phyloP scores from a whole-genome alignment of 2,888 invertebrate species.

The Chrysolina haemoptera region DNA sequence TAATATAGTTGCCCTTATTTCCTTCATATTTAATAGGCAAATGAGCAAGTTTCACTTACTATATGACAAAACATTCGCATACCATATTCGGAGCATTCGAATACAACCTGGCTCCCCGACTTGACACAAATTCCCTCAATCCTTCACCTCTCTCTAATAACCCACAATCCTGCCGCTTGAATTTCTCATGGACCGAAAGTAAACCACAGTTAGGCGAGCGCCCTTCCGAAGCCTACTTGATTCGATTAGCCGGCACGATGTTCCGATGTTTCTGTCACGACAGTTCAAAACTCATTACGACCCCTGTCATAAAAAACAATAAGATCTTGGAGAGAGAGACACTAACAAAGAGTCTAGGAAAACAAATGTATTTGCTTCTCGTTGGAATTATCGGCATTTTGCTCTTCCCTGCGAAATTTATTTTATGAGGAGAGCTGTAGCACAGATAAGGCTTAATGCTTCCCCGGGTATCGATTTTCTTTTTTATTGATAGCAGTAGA shows the following conservation, averaged over 20 bases:
- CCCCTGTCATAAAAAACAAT: slow-evolving; percentile 43
- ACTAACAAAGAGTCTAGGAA: slow-evolving; percentile 33
- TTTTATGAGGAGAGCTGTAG: slow-evolving; percentile 3
- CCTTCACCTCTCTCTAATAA: slow-evolving; percentile 21
- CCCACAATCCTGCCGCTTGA: slow-evolving; percentile 23
- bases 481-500: slow-evolving; percentile 18
- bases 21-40: no score
- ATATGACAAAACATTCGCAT: no score
- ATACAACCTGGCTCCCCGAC: background rate
- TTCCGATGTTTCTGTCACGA: slow-evolving; percentile 43
- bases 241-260: slow-evolving; percentile 42
- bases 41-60: no score
- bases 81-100: background rate
- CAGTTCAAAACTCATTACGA: slow-evolving; percentile 44
- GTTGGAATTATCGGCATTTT: slow-evolving; percentile 21
- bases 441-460: slow-evolving; percentile 20
- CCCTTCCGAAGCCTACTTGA: slow-evolving; percentile 39
- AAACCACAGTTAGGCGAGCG: slow-evolving; percentile 39
- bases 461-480: slow-evolving; percentile 10
- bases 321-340: slow-evolving; percentile 34
- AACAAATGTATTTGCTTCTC: slow-evolving; percentile 37
- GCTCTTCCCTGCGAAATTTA: slow-evolving; percentile 9
- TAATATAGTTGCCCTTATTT: no score
- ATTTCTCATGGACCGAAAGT: slow-evolving; percentile 42
- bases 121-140: slow-evolving; percentile 6